Base-by-base conservation (phyloP, 2,113 vertebrate species). In the Alligator sinensis region DNA sequence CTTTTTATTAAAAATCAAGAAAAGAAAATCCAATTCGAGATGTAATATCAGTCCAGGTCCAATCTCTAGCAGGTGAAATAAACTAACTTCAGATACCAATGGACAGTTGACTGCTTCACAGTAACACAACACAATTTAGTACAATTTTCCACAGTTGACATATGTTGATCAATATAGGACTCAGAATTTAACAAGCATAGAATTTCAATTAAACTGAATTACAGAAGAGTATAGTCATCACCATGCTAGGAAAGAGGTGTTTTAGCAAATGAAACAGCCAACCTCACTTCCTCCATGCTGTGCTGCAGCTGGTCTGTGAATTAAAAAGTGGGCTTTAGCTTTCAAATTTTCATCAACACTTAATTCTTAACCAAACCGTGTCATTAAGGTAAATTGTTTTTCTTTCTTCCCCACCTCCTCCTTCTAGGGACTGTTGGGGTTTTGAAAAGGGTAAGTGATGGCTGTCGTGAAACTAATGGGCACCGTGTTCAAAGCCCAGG, bases 141-240 rank as follows among this genome's bases (percentile, higher is more conserved):
- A 94, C 95, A 97, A 98, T 97, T 97, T 96, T 98, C 95, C 96
- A 97, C 97, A 97, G 96, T 57, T 97, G 97, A 97, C 95, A 97
- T 97, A 96, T 97, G 97, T 96, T 97, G 96, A 97, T 98, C 97
- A 96, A 97, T 98, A 96, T 18, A 96, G 89, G 96, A 94, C 97
- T 97, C 90, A 58, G 94, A 96, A 97, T 97, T 97, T 97, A 97
- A 97, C 96, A 97, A 94, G 97, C 97, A 96, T 97, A 93, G 95
- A 96, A 97, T 98, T 97, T 96, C 96, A 97, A 97, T 98, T 98
- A 97, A 97, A 97, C 86, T 95, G 96, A 96, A 97, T 98, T 96
- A 97, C 96, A 9, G 78, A 95, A 95, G 94, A 96, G 94, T 96
- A 88, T 77, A 96, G 93, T 89, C 94, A 95, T 96, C 91, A 81